phyloP scores from a whole-genome alignment of 2,797 vertebrate species.

The Amniataba percoides region DNA sequence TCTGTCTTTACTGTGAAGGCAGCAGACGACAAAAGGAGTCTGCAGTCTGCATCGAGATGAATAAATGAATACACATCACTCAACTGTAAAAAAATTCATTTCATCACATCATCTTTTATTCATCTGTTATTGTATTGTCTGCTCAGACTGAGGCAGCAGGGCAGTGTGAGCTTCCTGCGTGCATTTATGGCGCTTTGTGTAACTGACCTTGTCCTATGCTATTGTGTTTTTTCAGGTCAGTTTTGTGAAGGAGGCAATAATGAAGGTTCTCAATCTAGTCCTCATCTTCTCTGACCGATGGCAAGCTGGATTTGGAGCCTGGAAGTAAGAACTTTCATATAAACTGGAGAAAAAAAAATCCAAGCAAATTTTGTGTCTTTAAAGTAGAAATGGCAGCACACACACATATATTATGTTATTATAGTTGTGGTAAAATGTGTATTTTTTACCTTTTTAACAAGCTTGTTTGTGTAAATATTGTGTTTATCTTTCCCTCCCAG shows the following conservation, averaged over 20 bases:
- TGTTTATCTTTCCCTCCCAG: constrained; percentile 76
- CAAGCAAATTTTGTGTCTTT: background rate
- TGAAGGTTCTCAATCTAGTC: constrained; percentile 98
- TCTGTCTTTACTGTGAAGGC: background rate
- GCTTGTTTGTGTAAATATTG: background rate
- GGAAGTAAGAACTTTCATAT: constrained; percentile 89
- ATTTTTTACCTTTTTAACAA: background rate
- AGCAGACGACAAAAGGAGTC: background rate
- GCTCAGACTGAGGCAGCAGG: background rate
- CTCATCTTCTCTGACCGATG: constrained; percentile 98
- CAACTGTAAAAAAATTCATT: background rate
- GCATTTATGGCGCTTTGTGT: background rate
- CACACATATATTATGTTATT: background rate
- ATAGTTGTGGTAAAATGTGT: background rate
- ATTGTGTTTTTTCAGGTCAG: constrained; percentile 88
- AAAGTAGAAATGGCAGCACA: background rate
- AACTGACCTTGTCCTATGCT: background rate
- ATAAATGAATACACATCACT: background rate
- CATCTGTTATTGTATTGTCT: background rate
- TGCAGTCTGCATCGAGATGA: too few species aligned
- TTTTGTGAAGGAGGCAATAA: constrained; percentile 98
- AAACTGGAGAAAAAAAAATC: background rate
- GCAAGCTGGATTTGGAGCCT: constrained; percentile 94
- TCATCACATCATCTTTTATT: background rate
- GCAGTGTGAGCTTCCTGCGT: background rate